These are phyloP conservation scores for Thera britannica DNA, from an alignment of 2,888 invertebrate genomes.

Conservation along the genomic window DNA sequence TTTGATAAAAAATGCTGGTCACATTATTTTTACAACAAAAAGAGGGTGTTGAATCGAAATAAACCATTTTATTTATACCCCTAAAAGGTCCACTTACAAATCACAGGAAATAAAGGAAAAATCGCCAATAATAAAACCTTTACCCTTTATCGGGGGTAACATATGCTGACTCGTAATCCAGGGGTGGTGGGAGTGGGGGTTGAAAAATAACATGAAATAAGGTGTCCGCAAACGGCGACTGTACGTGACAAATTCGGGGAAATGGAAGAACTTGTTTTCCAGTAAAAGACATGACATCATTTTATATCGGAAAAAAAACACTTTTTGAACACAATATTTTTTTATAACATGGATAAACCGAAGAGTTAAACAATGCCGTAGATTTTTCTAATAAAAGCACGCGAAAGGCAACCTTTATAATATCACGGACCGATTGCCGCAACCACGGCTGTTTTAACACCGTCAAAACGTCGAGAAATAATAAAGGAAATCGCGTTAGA, in stretches of 20 bases:
- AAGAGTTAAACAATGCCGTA: too few species aligned
- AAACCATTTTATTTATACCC: conserved; percentile 25
- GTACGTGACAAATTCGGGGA: conserved; percentile 23
- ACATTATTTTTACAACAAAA: conserved; percentile 3
- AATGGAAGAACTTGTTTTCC: conserved; percentile 1
- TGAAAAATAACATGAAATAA: conserved; percentile 24
- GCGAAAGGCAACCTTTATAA: too few species aligned
- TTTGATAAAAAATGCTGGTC: not conserved
- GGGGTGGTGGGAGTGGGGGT: conserved; percentile 10
- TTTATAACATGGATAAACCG: too few species aligned
- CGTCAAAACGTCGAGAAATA: too few species aligned
- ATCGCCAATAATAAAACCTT: conserved; percentile 32
- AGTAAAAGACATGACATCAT: conserved; percentile 2
- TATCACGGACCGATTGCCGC: too few species aligned
- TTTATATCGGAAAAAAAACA: too few species aligned
- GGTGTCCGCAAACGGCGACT: conserved; percentile 18
- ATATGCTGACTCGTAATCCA: conserved; percentile 27
- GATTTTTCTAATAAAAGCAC: too few species aligned
- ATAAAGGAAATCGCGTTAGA: too few species aligned
- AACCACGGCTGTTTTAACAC: too few species aligned
- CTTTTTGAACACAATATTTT: too few species aligned
- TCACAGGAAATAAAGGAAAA: conserved; percentile 32
- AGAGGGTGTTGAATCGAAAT: conserved; percentile 11
- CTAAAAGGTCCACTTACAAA: conserved; percentile 31
- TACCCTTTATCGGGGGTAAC: conserved; percentile 32